Conservation (phyloP, 1,140 invertebrate genomes). For the Lepidurus couesii region DNA sequence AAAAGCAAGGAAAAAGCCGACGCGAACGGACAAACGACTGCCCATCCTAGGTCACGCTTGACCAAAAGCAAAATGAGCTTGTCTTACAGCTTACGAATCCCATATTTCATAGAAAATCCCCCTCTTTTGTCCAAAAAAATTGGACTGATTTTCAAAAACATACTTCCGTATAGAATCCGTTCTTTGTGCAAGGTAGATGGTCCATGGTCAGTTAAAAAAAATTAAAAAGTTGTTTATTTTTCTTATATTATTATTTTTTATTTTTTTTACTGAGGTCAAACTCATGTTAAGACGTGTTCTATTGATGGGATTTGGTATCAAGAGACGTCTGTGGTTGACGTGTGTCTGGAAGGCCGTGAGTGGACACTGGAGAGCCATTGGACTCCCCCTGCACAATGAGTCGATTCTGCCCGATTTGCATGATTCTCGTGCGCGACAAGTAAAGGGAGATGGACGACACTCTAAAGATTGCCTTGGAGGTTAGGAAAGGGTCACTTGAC, state of each 20-base stretch:
- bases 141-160: no score
- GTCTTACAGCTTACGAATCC: not conserved
- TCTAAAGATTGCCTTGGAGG: conserved; percentile 6
- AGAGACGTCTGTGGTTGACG: not conserved
- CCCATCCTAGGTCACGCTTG: conserved; percentile 9
- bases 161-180: not conserved
- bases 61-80: conserved; percentile 6
- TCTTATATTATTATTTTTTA: no score
- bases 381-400: not conserved
- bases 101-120: not conserved
- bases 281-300: not conserved
- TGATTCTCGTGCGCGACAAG: conserved; percentile 8
- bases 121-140: no score
- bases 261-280: not conserved
- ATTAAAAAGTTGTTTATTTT: not conserved
- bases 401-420: conserved; percentile 8
- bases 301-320: not conserved
- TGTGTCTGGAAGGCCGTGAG: not conserved
- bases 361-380: conserved; percentile 20
- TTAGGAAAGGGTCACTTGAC: conserved; percentile 15
- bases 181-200: no score
- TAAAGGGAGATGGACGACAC: conserved; percentile 14
- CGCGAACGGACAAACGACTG: not conserved
- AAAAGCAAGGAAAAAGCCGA: not conserved
- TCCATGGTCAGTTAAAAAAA: not conserved